Percentiles rank a stretch among this genome's conserved stretches.
phyloP scores from a whole-genome alignment of 1,140 invertebrate genomes.

The Riptortus pedestris region DNA sequence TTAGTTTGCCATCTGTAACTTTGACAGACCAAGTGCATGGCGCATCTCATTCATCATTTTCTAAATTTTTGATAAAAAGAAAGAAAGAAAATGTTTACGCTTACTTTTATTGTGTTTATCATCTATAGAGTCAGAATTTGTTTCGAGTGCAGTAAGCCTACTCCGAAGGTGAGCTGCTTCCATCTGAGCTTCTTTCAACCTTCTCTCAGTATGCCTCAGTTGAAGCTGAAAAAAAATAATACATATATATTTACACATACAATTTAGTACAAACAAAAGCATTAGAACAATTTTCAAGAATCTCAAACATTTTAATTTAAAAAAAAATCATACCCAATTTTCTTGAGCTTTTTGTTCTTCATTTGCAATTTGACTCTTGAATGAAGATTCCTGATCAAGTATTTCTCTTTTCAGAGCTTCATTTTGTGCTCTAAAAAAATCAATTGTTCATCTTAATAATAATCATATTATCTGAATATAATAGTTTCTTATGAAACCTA shows the following conservation, averaged over 20 bases:
- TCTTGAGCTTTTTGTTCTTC: constrained; percentile 66
- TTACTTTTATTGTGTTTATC: constrained; percentile 1
- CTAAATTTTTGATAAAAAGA: too few species aligned
- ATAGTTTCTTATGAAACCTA: too few species aligned
- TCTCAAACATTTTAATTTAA: too few species aligned
- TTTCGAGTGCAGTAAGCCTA: constrained; percentile 51
- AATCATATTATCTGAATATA: not conserved
- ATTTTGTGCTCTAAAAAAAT: constrained; percentile 49
- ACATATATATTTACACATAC: constrained; percentile 1
- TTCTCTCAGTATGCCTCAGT: constrained; percentile 59
- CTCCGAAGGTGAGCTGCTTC: constrained; percentile 62
- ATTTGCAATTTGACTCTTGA: constrained; percentile 59
- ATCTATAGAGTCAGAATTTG: constrained; percentile 32
- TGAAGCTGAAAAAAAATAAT: constrained; percentile 40
- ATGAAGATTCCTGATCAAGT: constrained; percentile 62
- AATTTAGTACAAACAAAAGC: not conserved
- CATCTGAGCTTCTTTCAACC: constrained; percentile 60
- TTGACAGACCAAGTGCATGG: too few species aligned
- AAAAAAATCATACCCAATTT: constrained; percentile 49
- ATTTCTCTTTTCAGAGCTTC: constrained; percentile 67
- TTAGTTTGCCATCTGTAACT: too few species aligned
- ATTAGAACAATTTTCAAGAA: not conserved
- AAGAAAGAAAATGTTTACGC: too few species aligned
- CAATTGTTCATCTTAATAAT: not conserved
- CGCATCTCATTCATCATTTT: too few species aligned